phyloP scores from a whole-genome alignment of 2,888 invertebrate genomes.

The Amiota minor region DNA sequence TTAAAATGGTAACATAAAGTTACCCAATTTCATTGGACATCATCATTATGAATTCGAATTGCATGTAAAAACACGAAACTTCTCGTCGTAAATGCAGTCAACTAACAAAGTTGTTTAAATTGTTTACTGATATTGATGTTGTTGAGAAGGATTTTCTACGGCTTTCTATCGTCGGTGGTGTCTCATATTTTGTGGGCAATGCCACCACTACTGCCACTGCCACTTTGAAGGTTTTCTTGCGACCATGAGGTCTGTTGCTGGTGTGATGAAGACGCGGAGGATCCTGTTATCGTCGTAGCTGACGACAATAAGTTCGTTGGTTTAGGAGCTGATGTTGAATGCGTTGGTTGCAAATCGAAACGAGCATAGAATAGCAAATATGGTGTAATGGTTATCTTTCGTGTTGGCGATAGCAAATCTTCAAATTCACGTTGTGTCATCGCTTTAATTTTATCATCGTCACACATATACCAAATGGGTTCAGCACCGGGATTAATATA shows the following conservation, averaged over 20 bases:
- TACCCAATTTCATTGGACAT: too few relatives aligned
- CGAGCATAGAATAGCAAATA: constrained; percentile 89
- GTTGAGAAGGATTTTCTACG: too few relatives aligned
- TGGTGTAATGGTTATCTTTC: constrained; percentile 86
- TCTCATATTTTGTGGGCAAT: not conserved
- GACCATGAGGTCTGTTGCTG: constrained; percentile 66
- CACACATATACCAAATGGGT: constrained; percentile 87
- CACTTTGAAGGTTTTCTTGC: constrained; percentile 63
- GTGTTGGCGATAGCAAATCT: constrained; percentile 83
- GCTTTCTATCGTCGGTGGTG: not conserved
- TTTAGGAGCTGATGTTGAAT: constrained; percentile 40
- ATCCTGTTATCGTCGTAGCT: too few relatives aligned
- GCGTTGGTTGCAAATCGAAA: constrained; percentile 73
- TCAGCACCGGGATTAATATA: constrained; percentile 48
- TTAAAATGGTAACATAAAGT: too few relatives aligned
- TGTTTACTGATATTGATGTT: too few relatives aligned
- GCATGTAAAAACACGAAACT: too few relatives aligned
- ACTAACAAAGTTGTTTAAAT: too few relatives aligned
- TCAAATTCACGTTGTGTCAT: constrained; percentile 85
- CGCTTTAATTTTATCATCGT: constrained; percentile 88
- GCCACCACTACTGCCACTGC: constrained; percentile 33
- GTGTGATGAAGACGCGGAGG: constrained; percentile 50
- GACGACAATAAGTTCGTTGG: too few relatives aligned
- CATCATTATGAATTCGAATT: too few relatives aligned
- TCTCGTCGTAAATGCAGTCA: too few relatives aligned